Percentiles rank a stretch among this genome's conserved stretches.
phyloP scores from a whole-genome alignment of 2,888 invertebrate genomes.

The Hetaerina titia region DNA sequence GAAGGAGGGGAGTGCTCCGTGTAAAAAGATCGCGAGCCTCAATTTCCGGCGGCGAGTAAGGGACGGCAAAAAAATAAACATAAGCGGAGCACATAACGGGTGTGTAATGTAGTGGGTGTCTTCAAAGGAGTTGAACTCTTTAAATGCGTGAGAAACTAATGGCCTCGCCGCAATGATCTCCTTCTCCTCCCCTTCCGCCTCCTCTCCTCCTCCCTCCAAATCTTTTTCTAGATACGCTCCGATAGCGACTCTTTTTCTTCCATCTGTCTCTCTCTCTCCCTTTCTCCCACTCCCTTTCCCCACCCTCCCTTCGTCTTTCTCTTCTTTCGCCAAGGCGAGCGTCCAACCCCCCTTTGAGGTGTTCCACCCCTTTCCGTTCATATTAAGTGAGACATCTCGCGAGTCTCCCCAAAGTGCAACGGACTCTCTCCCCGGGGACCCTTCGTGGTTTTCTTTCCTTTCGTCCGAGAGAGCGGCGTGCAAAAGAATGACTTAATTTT shows the following conservation, averaged over 20 bases:
- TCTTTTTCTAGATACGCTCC: conserved; percentile 35
- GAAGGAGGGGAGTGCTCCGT: not conserved
- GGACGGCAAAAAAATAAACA: conserved; percentile 33
- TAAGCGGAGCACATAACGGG: conserved; percentile 45
- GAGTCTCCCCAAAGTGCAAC: conserved; percentile 20
- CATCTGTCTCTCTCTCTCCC: not conserved
- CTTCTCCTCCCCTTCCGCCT: not conserved
- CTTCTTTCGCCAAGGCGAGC: not conserved
- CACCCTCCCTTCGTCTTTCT: not conserved
- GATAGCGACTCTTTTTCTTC: not conserved
- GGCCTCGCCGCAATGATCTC: conserved; percentile 54
- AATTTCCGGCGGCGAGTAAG: conserved; percentile 45
- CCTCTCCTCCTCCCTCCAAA: not conserved
- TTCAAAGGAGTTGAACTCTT: conserved; percentile 30
- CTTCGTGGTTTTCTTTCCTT: not conserved
- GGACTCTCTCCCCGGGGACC: not conserved
- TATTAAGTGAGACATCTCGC: conserved; percentile 27
- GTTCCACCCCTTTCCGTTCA: not conserved
- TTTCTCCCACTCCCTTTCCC: not conserved
- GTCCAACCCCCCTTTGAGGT: not conserved
- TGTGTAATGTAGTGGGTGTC: conserved; percentile 40
- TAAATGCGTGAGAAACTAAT: conserved; percentile 63
- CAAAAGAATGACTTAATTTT: conserved; percentile 20
- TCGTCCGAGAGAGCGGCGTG: not conserved
- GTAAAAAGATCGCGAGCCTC: conserved; percentile 42